These are phyloP conservation scores for Allygus modestus DNA, from an alignment of 2,888 invertebrate species.

Conservation along the genomic window DNA sequence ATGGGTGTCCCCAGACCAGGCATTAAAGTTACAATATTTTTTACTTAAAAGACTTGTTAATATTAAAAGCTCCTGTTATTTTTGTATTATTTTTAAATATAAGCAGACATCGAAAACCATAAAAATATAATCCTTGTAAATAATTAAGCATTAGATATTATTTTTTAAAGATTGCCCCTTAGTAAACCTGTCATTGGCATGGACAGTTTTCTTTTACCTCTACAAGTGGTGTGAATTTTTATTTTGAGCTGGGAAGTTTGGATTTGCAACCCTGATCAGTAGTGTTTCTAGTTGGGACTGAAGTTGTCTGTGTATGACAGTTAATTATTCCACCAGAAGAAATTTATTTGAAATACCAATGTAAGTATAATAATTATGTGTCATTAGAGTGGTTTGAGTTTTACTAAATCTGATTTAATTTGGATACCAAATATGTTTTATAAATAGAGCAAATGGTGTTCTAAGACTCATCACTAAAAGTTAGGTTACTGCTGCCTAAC, in stretches of 20 bases:
- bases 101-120: too few species aligned
- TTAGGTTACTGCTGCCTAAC: constrained; percentile 2
- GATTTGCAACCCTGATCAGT: constrained; percentile 17
- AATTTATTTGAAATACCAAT: background rate
- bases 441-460: background rate
- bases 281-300: background rate
- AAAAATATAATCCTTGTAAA: background rate
- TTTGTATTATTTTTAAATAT: background rate
- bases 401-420: background rate
- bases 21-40: background rate
- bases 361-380: constrained; percentile 9
- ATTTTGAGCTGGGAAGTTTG: background rate
- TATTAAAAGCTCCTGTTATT: background rate
- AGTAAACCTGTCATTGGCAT: background rate
- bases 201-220: background rate
- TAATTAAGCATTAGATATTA: background rate
- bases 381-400: constrained; percentile 10
- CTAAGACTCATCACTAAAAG: background rate
- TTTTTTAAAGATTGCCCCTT: background rate
- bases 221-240: constrained; percentile 9
- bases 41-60: background rate
- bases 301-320: background rate
- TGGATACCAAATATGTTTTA: background rate
- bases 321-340: background rate
- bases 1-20: constrained; percentile 11